These are phyloP conservation scores for Zonotrichia albicollis DNA, from an alignment of 2,797 vertebrate species.

Conservation along the genomic window DNA sequence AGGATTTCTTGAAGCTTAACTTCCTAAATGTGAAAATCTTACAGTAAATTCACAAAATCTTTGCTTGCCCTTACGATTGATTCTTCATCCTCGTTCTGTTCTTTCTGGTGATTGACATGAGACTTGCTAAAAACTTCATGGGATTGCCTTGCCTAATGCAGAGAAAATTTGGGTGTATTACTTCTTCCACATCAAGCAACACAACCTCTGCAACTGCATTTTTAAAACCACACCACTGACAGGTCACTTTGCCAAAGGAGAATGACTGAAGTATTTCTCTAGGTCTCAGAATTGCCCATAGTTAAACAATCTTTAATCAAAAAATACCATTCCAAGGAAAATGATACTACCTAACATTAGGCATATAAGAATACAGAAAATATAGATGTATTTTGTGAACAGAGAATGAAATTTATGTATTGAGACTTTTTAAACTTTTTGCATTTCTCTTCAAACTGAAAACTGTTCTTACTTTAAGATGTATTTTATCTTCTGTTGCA, in stretches of 20 bases:
- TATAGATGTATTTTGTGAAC: not conserved
- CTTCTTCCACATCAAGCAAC: not conserved
- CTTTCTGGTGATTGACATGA: not conserved
- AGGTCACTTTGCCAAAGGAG: not conserved
- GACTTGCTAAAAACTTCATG: not conserved
- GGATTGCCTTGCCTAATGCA: not conserved
- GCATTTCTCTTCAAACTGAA: not conserved
- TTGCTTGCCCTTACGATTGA: not conserved
- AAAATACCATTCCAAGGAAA: too few relatives aligned
- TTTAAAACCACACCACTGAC: not conserved
- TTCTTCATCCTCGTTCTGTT: not conserved
- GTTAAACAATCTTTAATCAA: too few relatives aligned
- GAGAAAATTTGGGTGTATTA: not conserved
- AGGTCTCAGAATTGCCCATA: too few relatives aligned
- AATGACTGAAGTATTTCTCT: not conserved
- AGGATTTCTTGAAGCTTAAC: not conserved
- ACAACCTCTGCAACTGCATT: not conserved
- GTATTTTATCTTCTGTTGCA: not conserved
- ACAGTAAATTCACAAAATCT: not conserved
- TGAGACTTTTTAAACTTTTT: not conserved
- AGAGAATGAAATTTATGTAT: not conserved
- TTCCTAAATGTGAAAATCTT: not conserved
- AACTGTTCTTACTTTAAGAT: not conserved
- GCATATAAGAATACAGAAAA: not conserved
- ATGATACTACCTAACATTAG: not conserved